These are phyloP conservation scores for Paradoxurus hermaphroditus DNA, from an alignment of 2,113 vertebrate species.

Conservation along the genomic window DNA sequence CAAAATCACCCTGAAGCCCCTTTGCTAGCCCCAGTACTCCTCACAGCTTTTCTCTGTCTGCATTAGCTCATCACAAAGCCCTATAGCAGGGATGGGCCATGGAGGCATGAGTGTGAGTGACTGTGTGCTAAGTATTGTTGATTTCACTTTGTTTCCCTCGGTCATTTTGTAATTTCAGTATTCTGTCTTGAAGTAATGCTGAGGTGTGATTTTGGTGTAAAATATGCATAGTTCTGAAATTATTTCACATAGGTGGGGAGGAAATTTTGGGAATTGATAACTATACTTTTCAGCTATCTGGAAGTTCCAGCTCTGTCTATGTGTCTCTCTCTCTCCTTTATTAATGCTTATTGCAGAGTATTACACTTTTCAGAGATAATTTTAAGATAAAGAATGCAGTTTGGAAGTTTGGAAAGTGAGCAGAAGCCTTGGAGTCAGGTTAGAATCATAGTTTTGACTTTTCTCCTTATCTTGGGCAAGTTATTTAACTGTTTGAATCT, in stretches of 20 bases:
- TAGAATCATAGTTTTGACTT: neutral
- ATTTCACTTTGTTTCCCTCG: neutral
- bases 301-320: neutral
- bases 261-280: neutral
- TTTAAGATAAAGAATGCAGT: neutral
- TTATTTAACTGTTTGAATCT: neutral
- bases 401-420: neutral
- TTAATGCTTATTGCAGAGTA: neutral
- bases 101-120: neutral
- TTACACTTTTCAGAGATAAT: neutral
- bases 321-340: neutral
- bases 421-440: neutral
- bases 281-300: neutral
- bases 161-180: neutral
- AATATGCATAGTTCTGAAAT: neutral
- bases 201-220: neutral
- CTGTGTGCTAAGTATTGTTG: neutral
- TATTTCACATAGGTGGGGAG: neutral
- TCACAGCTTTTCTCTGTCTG: neutral
- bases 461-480: neutral
- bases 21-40: neutral
- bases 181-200: neutral
- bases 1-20: neutral
- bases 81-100: neutral
- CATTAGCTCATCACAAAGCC: neutral